Percentiles rank a stretch among this genome's conserved stretches.
These are phyloP conservation scores for Molanna angustata DNA, from an alignment of 2,888 invertebrate genomes.

Conservation along the genomic window DNA sequence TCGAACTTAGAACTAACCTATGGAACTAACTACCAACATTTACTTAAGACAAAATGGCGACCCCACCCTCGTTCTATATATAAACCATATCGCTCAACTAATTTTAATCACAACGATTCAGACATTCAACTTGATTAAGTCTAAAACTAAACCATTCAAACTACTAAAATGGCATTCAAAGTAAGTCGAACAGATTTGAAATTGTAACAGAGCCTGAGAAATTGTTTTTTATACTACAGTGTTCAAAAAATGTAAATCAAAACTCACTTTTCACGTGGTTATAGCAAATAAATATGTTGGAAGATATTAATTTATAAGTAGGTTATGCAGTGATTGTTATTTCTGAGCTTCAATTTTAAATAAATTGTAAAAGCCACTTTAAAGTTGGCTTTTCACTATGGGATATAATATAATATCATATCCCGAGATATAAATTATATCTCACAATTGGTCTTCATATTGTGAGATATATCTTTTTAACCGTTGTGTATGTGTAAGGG, in stretches of 20 bases:
- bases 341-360: background rate
- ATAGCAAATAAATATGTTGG: too few species aligned
- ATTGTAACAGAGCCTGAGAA: background rate
- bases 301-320: background rate
- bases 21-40: background rate
- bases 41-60: slow-evolving; percentile 6
- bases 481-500: too few species aligned
- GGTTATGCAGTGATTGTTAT: background rate
- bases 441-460: too few species aligned
- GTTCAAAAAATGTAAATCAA: background rate
- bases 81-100: background rate
- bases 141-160: background rate
- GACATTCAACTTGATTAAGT: slow-evolving; percentile 1
- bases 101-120: slow-evolving; percentile 4
- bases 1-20: too few species aligned
- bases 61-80: background rate
- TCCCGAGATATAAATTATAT: too few species aligned
- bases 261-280: background rate
- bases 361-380: too few species aligned
- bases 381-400: too few species aligned
- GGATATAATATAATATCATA: too few species aligned
- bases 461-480: too few species aligned
- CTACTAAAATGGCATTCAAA: slow-evolving; percentile 11
- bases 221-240: background rate
- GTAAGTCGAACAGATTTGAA: slow-evolving; percentile 1